Evolutionary conservation across 35 echinoderm and acorn worm species (phyloP).

Genomic region (Acanthaster planci): DNA sequence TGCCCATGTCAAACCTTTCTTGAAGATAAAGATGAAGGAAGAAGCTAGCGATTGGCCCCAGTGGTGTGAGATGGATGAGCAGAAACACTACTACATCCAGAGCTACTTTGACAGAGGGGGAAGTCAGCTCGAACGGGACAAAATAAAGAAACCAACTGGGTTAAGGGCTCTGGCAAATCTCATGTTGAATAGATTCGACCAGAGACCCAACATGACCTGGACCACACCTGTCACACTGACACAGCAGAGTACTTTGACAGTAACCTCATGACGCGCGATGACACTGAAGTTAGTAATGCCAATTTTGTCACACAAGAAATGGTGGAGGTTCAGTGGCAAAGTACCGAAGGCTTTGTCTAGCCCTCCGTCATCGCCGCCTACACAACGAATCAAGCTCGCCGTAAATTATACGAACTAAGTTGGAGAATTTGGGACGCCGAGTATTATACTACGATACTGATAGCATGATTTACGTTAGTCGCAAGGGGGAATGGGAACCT

Average conservation of each 20-base stretch:
- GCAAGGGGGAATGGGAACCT: too few relatives aligned
- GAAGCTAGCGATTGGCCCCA: slow-evolving; percentile 40
- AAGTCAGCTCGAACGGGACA: slow-evolving; percentile 6
- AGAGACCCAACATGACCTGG: not conserved
- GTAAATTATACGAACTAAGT: too few relatives aligned
- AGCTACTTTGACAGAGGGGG: slow-evolving; percentile 31
- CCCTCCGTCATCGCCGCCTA: too few relatives aligned
- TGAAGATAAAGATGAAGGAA: slow-evolving; percentile 61
- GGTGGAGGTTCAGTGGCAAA: not conserved
- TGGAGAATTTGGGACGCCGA: too few relatives aligned
- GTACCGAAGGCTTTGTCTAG: too few relatives aligned
- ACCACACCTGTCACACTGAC: not conserved
- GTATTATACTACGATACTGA: too few relatives aligned
- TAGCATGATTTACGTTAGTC: too few relatives aligned
- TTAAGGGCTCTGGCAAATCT: slow-evolving; percentile 24
- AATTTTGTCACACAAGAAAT: not conserved
- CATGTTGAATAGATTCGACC: slow-evolving; percentile 27
- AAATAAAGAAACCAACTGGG: slow-evolving; percentile 43
- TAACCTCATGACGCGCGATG: not conserved
- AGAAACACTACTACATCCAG: slow-evolving; percentile 35
- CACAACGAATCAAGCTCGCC: too few relatives aligned
- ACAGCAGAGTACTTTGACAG: not conserved
- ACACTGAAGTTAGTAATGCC: not conserved
- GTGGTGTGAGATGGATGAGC: not conserved
- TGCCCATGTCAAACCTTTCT: slow-evolving; percentile 42